Base-by-base conservation (phyloP, 2,113 vertebrate genomes). In the Boulengeromyrus knoepffleri region DNA sequence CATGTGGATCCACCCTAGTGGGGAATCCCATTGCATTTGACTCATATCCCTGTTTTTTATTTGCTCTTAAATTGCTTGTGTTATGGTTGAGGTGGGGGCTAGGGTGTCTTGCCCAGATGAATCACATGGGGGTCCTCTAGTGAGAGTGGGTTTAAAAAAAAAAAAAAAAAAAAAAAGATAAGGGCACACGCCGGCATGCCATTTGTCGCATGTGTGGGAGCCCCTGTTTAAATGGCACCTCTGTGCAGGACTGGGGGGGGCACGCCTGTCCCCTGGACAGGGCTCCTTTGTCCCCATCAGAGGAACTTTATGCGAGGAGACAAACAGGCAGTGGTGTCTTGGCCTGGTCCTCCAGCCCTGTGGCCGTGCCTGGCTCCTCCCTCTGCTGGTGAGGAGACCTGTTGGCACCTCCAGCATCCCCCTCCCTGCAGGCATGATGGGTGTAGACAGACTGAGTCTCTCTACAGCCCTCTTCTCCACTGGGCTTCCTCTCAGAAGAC, bases 261-360 rank as follows among this genome's bases (percentile, higher is more conserved):
- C 62, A 90, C 62, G 27, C 66, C 89, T 53, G 13, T 52, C 47
- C n/a, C 49, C 85, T 39, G 52, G 84, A 91, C 88, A 91, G 62
- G 49, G 49, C 58, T 62, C 85, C 88, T 91, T 91, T 89, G 90
- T 89, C 24, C 36, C 46, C 5, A 39, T 90, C 84, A 77, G 85
- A 90, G 31, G 19, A 87, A 62, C 31, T 87, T 85, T 87, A 24
- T 90, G 27, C 58, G 46, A 62, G 45, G 21, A 42, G 8, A 17
- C 83, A 50, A 17, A 49, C 89, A 53, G 19, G 42, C 83, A 56
- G n/a, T 87, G 62, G 87, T 88, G 88, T 89, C 89, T 66, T 31
- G 66, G 87, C 19, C 47, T 39, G 53, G 12, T 87, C 62, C 56
- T 27, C 58, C n/a, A 12, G 47, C 49, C 31, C 31, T 36, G 84